A percentile compares a stretch with the other conserved stretches of the same genome.
Conservation (phyloP, 2,113 vertebrate genomes). For the Monopterus albus region DNA sequence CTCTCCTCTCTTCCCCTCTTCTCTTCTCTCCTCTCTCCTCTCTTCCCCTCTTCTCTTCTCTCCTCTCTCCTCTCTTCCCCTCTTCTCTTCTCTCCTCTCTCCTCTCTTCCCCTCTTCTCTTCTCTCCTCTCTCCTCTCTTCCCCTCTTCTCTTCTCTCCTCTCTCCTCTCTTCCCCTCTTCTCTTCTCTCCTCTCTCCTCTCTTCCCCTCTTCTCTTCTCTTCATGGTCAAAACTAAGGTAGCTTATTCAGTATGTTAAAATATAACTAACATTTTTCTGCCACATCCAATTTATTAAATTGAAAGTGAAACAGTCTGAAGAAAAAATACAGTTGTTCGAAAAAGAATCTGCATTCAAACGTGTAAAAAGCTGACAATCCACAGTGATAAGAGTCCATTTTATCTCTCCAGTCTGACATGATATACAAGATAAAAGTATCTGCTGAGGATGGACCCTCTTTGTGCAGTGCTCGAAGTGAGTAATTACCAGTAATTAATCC, state of each 20-base stretch:
- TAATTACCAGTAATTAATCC: conserved; percentile 75
- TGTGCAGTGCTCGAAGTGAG: conserved; percentile 55
- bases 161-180: background rate
- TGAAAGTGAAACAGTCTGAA: conserved; percentile 37
- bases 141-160: background rate
- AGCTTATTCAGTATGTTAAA: conserved; percentile 32
- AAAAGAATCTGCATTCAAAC: conserved; percentile 42
- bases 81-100: conserved; percentile 12
- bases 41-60: too few relatives aligned
- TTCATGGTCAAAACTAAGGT: background rate
- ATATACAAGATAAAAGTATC: conserved; percentile 70
- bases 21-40: too few relatives aligned
- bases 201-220: background rate
- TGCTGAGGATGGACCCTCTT: conserved; percentile 52
- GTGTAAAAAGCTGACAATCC: conserved; percentile 40
- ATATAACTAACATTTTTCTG: conserved; percentile 48
- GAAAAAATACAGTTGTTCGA: conserved; percentile 24
- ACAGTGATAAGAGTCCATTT: conserved; percentile 48
- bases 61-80: too few relatives aligned
- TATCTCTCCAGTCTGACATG: conserved; percentile 51
- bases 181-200: background rate
- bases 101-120: conserved; percentile 9
- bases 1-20: too few relatives aligned
- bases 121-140: background rate
- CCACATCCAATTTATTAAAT: conserved; percentile 48